Evolutionary conservation across 2,797 vertebrate species (phyloP).

Genomic region (Myripristis jacobus): DNA sequence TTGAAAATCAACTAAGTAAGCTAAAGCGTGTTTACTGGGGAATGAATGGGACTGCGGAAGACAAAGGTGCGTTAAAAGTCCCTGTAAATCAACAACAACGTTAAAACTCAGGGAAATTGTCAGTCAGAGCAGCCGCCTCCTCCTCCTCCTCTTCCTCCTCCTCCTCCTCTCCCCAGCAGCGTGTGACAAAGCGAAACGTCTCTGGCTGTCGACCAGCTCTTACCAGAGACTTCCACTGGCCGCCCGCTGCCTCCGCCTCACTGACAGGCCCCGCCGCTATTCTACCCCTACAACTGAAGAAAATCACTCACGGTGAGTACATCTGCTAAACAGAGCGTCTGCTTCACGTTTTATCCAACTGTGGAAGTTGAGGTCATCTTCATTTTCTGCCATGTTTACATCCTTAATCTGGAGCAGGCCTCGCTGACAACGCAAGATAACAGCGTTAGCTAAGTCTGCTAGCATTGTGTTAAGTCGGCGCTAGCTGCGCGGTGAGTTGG

Average conservation of each 20-base stretch:
- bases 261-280: slow-evolving; percentile 53
- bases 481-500: slow-evolving; percentile 38
- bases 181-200: slow-evolving; percentile 30
- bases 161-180: background rate
- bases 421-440: slow-evolving; percentile 40
- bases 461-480: slow-evolving; percentile 62
- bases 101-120: too few species aligned
- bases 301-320: slow-evolving; percentile 63
- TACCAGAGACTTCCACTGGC: slow-evolving; percentile 48
- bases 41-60: too few species aligned
- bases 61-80: too few species aligned
- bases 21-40: too few species aligned
- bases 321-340: accelerated
- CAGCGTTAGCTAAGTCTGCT: slow-evolving; percentile 20
- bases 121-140: background rate
- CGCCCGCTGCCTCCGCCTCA: slow-evolving; percentile 25
- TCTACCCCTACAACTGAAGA: slow-evolving; percentile 41
- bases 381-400: slow-evolving; percentile 9
- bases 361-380: background rate
- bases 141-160: background rate
- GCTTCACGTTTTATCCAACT: accelerated
- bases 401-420: slow-evolving; percentile 59
- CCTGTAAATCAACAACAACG: too few species aligned
- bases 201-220: slow-evolving; percentile 4
- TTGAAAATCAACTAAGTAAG: too few species aligned